A percentile compares a stretch with the other conserved stretches of the same genome.
Conservation (phyloP, 2,797 vertebrate genomes). For the Glyptemys insculpta region DNA sequence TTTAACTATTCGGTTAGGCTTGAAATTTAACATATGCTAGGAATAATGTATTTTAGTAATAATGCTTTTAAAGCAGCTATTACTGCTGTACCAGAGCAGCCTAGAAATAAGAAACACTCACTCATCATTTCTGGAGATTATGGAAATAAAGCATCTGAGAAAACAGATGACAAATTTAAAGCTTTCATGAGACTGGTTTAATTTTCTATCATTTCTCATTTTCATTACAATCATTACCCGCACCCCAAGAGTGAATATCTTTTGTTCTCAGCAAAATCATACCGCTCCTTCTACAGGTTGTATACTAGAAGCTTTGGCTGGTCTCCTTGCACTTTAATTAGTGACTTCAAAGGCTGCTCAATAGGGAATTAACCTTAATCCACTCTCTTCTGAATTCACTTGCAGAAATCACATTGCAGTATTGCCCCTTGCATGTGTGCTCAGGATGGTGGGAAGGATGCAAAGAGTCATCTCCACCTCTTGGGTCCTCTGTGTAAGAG, state of each 20-base stretch:
- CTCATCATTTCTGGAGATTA: background rate
- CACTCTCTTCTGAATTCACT: background rate
- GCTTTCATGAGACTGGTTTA: background rate
- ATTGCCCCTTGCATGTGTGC: background rate
- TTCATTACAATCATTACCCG: background rate
- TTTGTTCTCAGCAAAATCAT: background rate
- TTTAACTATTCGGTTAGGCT: background rate
- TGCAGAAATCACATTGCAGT: background rate
- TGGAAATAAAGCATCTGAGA: slow-evolving; percentile 15
- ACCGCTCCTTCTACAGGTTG: background rate
- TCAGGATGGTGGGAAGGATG: too few species aligned
- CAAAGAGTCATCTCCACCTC: background rate
- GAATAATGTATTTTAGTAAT: background rate
- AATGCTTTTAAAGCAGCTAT: background rate
- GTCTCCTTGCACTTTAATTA: slow-evolving; percentile 40
- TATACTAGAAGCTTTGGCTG: background rate
- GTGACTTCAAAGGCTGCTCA: background rate
- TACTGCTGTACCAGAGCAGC: background rate
- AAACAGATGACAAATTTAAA: slow-evolving; percentile 15
- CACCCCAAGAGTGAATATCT: background rate
- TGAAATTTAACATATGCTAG: background rate
- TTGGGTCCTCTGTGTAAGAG: background rate
- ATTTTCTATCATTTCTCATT: slow-evolving; percentile 18
- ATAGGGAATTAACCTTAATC: slow-evolving; percentile 35
- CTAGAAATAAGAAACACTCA: background rate